Conservation (phyloP, 2,888 invertebrate genomes). For the Deilephila porcellus region DNA sequence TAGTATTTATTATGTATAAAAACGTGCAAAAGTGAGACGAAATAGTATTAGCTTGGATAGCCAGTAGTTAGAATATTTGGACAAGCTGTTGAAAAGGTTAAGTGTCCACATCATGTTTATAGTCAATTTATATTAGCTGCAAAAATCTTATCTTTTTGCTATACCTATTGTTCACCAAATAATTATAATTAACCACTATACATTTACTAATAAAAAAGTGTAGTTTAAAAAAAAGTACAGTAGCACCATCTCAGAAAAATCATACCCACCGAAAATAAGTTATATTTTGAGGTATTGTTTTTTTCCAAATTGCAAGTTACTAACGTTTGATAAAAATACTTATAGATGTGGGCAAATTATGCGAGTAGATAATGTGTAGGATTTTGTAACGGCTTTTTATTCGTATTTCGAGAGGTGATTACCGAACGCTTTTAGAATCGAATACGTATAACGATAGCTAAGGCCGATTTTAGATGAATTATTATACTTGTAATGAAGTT, state of each 20-base stretch:
- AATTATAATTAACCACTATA: no score
- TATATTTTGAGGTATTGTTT: neutral
- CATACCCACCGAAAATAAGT: no score
- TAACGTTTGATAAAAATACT: neutral
- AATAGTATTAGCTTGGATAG: conserved; percentile 18
- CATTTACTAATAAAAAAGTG: no score
- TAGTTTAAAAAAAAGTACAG: no score
- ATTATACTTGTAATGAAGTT: neutral
- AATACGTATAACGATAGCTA: neutral
- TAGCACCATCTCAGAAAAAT: no score
- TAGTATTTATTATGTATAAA: neutral
- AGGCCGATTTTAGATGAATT: conserved; percentile 1
- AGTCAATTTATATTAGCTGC: neutral
- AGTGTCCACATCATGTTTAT: neutral
- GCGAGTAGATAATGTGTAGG: conserved; percentile 2
- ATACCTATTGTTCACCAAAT: no score
- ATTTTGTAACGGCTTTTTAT: conserved; percentile 11
- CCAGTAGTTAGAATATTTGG: conserved; percentile 7
- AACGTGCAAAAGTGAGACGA: conserved; percentile 11
- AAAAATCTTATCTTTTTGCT: neutral
- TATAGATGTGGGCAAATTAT: conserved; percentile 8
- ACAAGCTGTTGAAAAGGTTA: neutral
- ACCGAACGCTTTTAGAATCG: neutral
- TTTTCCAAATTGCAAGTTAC: neutral
- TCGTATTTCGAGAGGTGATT: neutral